Base-by-base conservation (phyloP, 2,113 vertebrate species). In the Chiloscyllium plagiosum region DNA sequence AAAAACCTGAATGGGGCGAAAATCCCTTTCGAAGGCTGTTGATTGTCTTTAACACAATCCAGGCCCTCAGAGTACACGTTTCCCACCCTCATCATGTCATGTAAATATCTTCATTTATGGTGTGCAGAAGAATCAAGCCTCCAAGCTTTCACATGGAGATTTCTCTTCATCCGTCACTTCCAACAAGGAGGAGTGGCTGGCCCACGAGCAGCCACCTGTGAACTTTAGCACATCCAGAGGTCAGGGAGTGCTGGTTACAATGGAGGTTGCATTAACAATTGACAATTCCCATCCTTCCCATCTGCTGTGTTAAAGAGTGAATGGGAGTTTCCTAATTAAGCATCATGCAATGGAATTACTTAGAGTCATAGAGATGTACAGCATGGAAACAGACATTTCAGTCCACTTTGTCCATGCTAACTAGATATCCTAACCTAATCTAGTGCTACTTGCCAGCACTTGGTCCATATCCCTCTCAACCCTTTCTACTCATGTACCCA, bases 61-160 rank as follows among this genome's bases (percentile, higher is more conserved):
- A 52, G 47, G 86, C 86, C 22, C 50, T 89, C 47, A 12, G 87
- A 61, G 87, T 10, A 56, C 50, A 90, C 87, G 20, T 90, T 61
- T 90, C 87, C 86, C 86, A 89, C 86, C 50, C 86, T 56, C 56
- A 89, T 89, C 86, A 29, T 89, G 42, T 89, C 86, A 89, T 56
- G 24, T 89, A 92, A 92, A 92, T 17, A 17, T 19, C 89, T 33
- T n/a, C 33, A 33, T 92, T 92, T 33, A 61, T 66, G 89, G 68
- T 42, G 20, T 69, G n/a, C 3, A 33, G 87, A 90, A 13, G 52
- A 61, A 24, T 94, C 19, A 94, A 33, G 65, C 65, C 92, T 69
- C 8, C 61, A 37, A 47, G 61, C 61, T 69, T 94, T 94, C 92
- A 69, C 92, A 66, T 68, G 65, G 6, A 94, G 66, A 94, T 94